Evolutionary conservation across 2,797 vertebrate genomes (phyloP), one percentile per base, ranked within the genome.

Genomic region (Eidolon dupreanum): DNA sequence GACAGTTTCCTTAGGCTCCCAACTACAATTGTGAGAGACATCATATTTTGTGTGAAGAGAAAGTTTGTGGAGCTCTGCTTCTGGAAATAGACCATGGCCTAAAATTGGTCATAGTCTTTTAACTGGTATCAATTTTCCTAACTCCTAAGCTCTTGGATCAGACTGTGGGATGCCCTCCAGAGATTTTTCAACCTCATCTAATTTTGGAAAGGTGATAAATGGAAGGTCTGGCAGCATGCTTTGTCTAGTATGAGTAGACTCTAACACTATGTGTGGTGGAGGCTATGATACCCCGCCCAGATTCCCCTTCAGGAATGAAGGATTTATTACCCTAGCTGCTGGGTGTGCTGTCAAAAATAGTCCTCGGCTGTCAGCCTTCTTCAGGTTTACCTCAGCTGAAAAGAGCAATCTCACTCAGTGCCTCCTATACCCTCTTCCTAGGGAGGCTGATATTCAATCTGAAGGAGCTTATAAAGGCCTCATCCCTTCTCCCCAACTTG

Each of bases 181-280:
- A 94, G 36, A 51, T 24, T 78, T 88, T 89, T 57, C 65, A 26
- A 81, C 24, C 12, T 75, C 33, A 51, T 73, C 66, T 94, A 71
- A 93, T 93, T 92, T 96, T 92, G 77, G 93, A 79, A 95, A 71
- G 36, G 31, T 85, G 74, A 83, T 93, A 82, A 86, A 78, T 59
- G 46, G 87, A 12, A 84, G 65, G 22, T 43, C 71, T 24, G 90
- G 66, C 33, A 94, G 74, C 16, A 63, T 26, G 17, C 31, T 16
- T 68, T 63, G 43, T 75, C 46, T 90, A 70, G 43, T 73, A 11
- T 63, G 66, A 85, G 28, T 51, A 20, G 6, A 8, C 22, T 38
- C 71, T 71, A 51, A 73, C 5, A 38, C 28, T n/a, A 0, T 53
- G 20, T 66, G 5, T 46, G 5, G 20, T 38, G 10, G 24, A 57